Evolutionary conservation across 2,797 vertebrate genomes (phyloP), one percentile per base, ranked within the genome.

Genomic region (Eulemur mongoz): DNA sequence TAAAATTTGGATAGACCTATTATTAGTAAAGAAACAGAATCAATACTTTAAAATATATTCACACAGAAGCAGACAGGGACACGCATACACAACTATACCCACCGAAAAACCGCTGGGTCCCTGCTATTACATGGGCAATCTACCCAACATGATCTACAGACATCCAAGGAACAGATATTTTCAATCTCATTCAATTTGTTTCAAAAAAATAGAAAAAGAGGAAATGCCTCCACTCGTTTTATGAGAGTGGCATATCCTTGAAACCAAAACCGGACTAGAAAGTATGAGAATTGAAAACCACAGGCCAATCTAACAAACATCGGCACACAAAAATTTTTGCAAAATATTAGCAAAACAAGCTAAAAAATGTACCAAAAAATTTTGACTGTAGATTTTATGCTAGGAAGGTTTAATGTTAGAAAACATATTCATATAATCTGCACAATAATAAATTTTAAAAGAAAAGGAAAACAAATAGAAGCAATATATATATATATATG

Each of bases 171-270:
- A 93, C 72, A 85, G 75, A n/a, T 95, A 90, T 88, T 96, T 91
- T 96, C 73, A 90, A 45, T 92, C 52, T 93, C 83, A 89, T 91
- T 92, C 52, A 93, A 92, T 90, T 52, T 92, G 57, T 92, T 92
- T 96, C 67, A 52, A 59, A 82, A 57, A 78, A 12, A 59, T 30
- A 87, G 9, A 93, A 85, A 92, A 96, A 95, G 83, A 89, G 63
- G 40, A 97, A 95, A 79, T 76, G 15, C 9, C 48, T 63, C 48
- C 23, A 82, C 38, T 96, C 18, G 45, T 86, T 78, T 91, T 69
- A 65, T 52, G 27, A 89, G 10, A 82, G 11, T 40, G 69, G 22
- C 35, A n/a, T 73, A 59, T 23, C 20, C 50, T 70, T 78, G 61
- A 48, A 32, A 52, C 54, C 45, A 52, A 48, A 32, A 52, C 54